Conservation (phyloP, 1,140 invertebrate species). For the Drosophila lini region DNA sequence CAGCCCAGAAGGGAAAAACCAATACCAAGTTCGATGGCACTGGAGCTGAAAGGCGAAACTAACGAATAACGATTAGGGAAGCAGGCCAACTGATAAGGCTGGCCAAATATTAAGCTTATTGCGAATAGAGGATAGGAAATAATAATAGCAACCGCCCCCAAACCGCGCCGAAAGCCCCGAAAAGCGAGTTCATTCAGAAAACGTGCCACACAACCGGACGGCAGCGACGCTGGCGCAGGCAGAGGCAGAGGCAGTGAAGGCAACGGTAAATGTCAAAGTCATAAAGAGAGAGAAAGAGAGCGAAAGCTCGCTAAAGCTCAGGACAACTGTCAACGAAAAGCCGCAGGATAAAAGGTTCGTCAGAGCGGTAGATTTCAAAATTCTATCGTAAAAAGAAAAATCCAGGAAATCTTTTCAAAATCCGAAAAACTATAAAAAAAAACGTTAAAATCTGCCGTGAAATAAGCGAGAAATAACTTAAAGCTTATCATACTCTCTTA, state of each 20-base stretch:
- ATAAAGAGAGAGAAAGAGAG: conserved; percentile 49
- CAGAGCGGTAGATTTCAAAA: conserved; percentile 17
- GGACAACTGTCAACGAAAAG: conserved; percentile 13
- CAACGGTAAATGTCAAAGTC: conserved; percentile 74
- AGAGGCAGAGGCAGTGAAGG: conserved; percentile 12
- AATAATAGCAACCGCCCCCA: conserved; percentile 48
- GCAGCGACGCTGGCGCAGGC: conserved; percentile 21
- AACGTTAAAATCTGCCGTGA: background rate
- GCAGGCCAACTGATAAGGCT: conserved; percentile 57
- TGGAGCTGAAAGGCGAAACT: conserved; percentile 42
- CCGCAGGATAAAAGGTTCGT: conserved; percentile 1
- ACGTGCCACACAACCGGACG: conserved; percentile 73
- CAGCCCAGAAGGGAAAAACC: conserved; percentile 50
- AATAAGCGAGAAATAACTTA: background rate
- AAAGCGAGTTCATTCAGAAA: conserved; percentile 77
- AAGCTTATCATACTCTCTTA: background rate
- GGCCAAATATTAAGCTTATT: conserved; percentile 63
- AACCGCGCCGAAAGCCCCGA: conserved; percentile 38
- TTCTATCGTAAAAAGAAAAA: background rate
- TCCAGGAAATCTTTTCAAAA: background rate
- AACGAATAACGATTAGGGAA: conserved; percentile 79
- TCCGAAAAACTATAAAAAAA: background rate
- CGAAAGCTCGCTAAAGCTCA: conserved; percentile 19
- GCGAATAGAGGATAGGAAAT: conserved; percentile 71
- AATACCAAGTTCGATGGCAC: conserved; percentile 66